Base-by-base conservation (phyloP, 2,888 invertebrate genomes). In the Noctua janthina region DNA sequence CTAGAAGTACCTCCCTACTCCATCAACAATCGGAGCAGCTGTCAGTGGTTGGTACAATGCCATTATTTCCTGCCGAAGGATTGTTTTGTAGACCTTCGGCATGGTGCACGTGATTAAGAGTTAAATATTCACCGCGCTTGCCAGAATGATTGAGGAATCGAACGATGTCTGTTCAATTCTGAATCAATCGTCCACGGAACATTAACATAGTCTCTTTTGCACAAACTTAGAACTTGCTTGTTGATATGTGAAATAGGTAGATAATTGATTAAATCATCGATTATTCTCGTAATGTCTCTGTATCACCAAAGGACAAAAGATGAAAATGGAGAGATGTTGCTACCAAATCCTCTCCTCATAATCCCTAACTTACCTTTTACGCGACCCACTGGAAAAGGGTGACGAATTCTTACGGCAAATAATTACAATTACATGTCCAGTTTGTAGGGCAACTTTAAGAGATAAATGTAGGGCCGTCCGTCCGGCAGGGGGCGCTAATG, bases 121-220 rank as follows among this genome's bases (percentile, higher is more conserved):
- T 86, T 88, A 82, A 78, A 86, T 81, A 88, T 88, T 88, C 84
- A 82, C 74, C 39, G 20, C 64, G 43, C 43, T 80, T 77, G 85
- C 88, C 88, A 87, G 76, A 79, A 67, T 69, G 64, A 88, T 88
- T 78, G 74, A 67, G 43, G 29, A 82, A 64, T 82, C 79, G 69
- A 76, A 39, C 51, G 59, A 29, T 62, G 77, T 71, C 69, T 39
- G 29, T 20, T 54, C 66, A 70, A 83, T 76, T 67, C 74, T 74
- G 35, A 71, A 69, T 70, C 59, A 74, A 72, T 75, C 64, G 39
- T 73, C 39, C 56, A 43, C 49, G 11, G 23, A 70, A n/a, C 7
- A 54, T n/a, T n/a, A 35, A 49, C 2, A 17, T 54, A 56, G 66
- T 20, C 15, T 43, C 13, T 71, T n/a, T 10, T 49, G 59, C 10